A percentile compares a stretch with the other conserved stretches of the same genome.
These are phyloP conservation scores for Podilymbus podiceps DNA, from an alignment of 2,113 vertebrate species.

Conservation along the genomic window DNA sequence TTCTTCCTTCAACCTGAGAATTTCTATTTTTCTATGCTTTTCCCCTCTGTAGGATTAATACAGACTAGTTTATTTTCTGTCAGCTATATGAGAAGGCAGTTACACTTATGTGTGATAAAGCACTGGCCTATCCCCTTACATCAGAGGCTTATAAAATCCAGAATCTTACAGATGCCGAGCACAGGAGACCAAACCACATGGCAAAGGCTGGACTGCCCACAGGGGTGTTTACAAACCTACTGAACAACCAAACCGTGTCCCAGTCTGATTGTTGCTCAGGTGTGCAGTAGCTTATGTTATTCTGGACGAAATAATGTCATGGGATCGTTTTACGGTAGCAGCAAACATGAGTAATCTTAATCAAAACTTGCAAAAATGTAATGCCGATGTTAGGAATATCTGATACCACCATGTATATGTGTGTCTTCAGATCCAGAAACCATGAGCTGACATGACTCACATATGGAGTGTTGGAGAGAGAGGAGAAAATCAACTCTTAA, in stretches of 20 bases:
- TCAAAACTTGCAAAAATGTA: neutral
- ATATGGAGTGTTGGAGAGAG: neutral
- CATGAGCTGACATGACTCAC: neutral
- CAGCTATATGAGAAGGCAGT: neutral
- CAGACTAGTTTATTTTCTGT: neutral
- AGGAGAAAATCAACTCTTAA: neutral
- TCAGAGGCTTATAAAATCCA: neutral
- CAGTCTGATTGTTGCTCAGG: neutral
- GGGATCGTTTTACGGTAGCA: neutral
- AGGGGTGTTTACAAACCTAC: neutral
- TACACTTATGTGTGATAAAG: fast-evolving
- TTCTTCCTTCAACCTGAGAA: neutral
- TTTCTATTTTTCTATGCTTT: neutral
- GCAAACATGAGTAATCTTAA: neutral
- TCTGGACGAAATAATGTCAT: neutral
- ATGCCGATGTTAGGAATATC: neutral
- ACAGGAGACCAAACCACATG: neutral
- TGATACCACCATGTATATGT: neutral
- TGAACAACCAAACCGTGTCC: neutral
- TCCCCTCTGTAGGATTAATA: neutral
- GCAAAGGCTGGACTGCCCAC: neutral
- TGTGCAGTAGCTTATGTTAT: neutral
- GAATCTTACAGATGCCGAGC: neutral
- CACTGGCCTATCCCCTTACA: neutral
- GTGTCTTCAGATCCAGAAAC: neutral